Evolutionary conservation across 2,797 vertebrate genomes (phyloP), one percentile per base, ranked within the genome.

Genomic region (Brachyrhaphis roseni): DNA sequence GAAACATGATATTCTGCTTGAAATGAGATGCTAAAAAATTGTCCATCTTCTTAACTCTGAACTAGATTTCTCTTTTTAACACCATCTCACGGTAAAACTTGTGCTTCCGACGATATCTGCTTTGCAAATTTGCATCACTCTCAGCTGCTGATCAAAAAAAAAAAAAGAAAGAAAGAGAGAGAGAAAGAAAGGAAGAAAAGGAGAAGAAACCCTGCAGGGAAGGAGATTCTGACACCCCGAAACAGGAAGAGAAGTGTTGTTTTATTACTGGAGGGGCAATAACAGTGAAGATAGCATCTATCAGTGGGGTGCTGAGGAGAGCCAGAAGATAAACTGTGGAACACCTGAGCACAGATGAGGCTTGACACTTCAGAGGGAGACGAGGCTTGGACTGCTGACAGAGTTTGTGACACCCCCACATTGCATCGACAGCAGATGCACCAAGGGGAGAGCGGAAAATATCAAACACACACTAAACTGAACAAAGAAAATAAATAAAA

Each of bases 261-360:
- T 93, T 94, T 92, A 91, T 91, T 91, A 92, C 93, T 87, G 64
- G 85, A 91, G 91, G 93, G 90, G 88, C 91, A 92, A 90, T 90
- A 93, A 89, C 86, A 84, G 85, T 68, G 45, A 87, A 87, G 90
- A 92, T 91, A 90, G 90, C 90, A 89, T 91, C 91, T 87, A 90
- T 89, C 93, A 92, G 93, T 90, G 43, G 91, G 94, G 86, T 90
- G 90, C 90, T 55, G 85, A 82, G 80, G 78, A 90, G 86, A 89
- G 82, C 86, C 62, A 86, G 85, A 83, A 92, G 90, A 92, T 90
- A 92, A 93, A 91, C 87, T 78, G 86, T 87, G 87, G 87, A 82
- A 88, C 91, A 91, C 87, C 92, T 93, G 89, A 89, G 92, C 88
- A 85, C 90, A 87, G 86, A 92, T 85, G 89, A 93, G 82, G 87